Evolutionary conservation across 2,888 invertebrate genomes (phyloP), one percentile per base, ranked within the genome.

Genomic region (Pristionchus entomophagus): DNA sequence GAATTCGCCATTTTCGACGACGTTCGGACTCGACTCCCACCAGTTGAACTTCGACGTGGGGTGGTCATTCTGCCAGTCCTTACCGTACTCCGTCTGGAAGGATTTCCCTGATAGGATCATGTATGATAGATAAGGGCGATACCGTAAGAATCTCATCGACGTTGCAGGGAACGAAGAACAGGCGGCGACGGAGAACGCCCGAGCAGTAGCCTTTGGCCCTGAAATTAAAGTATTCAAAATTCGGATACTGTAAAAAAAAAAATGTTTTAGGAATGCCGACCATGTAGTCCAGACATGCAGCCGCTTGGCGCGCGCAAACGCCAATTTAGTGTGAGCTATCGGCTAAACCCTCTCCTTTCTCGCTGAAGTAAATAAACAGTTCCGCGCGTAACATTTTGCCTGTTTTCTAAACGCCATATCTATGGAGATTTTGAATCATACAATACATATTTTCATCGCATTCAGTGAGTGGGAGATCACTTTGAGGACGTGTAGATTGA

Each of bases 91-190:
- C 0, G 85, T 38, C 85, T 85, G 85, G 17, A 84, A 65, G 35
- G 10, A 65, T n/a, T n/a, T n/a, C 32, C 65, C 65, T 32, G 26
- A 14, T 56, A n/a, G n/a, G n/a, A n/a, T 22, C 56, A 22, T 8
- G 17, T 22, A 56, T n/a, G 17, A 56, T 22, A 56, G 29, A 65
- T 65, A 17, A 26, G n/a, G 26, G 26, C 26, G 59, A 45, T 45
- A 80, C 85, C 53, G 22, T 45, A 0, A 85, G 73, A 26, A 77
- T 73, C 41, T 85, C 56, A 8, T 53, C 38, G 32, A 77, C 77
- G 19, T 85, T 85, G 41, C 85, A 85, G 29, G 85, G 85, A 0
- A 85, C 85, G 77, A 85, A 85, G 77, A 85, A 85, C 1, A 85
- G 56, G 26, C 56, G 5, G 2, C 45, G 38, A 8, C 22, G 35